Evolutionary conservation across 1,140 invertebrate species (phyloP).

Genomic region (Drosophila obscura): DNA sequence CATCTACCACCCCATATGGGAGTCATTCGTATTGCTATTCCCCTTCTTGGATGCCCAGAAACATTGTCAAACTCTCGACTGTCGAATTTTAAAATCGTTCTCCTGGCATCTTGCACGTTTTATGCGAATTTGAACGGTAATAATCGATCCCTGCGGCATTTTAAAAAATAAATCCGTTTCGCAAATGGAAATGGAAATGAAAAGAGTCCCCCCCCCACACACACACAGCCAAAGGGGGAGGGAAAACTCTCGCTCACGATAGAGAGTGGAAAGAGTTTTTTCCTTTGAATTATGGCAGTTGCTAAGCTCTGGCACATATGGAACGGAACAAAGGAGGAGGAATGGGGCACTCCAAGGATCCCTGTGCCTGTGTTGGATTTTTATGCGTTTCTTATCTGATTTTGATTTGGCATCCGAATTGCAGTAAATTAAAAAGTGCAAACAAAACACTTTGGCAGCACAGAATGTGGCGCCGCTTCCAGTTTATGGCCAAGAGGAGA

Average conservation of each 20-base stretch:
- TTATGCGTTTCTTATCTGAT: slow-evolving; percentile 76
- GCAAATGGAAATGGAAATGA: slow-evolving; percentile 64
- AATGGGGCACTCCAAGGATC: neutral
- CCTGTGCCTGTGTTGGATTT: slow-evolving; percentile 29
- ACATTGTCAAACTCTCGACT: slow-evolving; percentile 5
- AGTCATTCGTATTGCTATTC: neutral
- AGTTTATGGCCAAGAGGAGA: slow-evolving; percentile 49
- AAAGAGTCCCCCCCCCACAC: neutral
- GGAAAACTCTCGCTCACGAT: neutral
- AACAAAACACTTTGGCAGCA: slow-evolving; percentile 75
- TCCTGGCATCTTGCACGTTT: slow-evolving; percentile 78
- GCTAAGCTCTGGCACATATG: slow-evolving; percentile 50
- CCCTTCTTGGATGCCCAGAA: neutral
- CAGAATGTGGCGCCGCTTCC: slow-evolving; percentile 26
- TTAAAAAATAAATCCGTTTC: slow-evolving; percentile 84
- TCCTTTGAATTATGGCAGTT: slow-evolving; percentile 73
- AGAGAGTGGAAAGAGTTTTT: slow-evolving; percentile 5
- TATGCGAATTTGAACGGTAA: slow-evolving; percentile 84
- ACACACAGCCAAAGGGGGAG: slow-evolving; percentile 1
- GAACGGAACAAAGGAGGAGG: slow-evolving; percentile 23
- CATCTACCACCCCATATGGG: slow-evolving; percentile 22
- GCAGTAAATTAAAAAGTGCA: slow-evolving; percentile 82
- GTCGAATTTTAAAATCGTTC: slow-evolving; percentile 67
- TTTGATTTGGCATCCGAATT: slow-evolving; percentile 76
- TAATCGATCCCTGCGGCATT: slow-evolving; percentile 84